Evolutionary conservation across 23 tunicate genomes (phyloP).

Genomic region (Diplosoma virens): DNA sequence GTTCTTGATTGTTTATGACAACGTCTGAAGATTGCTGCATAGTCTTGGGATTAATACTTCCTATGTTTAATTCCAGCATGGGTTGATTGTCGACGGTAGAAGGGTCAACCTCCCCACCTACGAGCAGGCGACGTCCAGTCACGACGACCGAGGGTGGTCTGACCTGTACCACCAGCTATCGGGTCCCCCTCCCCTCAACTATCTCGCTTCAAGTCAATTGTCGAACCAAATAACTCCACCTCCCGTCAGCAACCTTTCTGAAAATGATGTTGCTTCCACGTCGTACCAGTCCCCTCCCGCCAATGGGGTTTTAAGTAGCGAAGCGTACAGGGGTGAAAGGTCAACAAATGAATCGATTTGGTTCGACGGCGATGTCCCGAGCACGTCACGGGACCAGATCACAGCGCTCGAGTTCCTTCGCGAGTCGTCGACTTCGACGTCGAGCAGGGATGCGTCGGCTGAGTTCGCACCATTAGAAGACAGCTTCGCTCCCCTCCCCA

Average conservation of each 20-base stretch:
- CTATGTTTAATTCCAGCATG: constrained; percentile 64
- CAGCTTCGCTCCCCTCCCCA: not conserved
- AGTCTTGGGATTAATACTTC: too few relatives aligned
- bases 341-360: too few relatives aligned
- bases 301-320: too few relatives aligned
- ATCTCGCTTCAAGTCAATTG: not conserved
- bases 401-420: constrained; percentile 7
- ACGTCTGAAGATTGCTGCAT: too few relatives aligned
- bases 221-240: constrained; percentile 24
- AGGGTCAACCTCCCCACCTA: constrained; percentile 63
- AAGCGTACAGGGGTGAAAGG: too few relatives aligned
- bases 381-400: too few relatives aligned
- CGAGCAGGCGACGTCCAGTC: constrained; percentile 62
- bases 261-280: not conserved
- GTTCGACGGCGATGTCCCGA: too few relatives aligned
- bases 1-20: too few relatives aligned
- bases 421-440: constrained; percentile 14
- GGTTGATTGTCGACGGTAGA: constrained; percentile 71
- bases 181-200: constrained; percentile 11
- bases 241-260: constrained; percentile 30
- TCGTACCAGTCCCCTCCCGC: too few relatives aligned
- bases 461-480: constrained; percentile 8
- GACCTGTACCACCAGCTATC: constrained; percentile 25
- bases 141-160: constrained; percentile 10
- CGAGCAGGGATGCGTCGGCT: not conserved